Conservation (phyloP, 2,113 vertebrate species). For the Mionectes macconnelli region DNA sequence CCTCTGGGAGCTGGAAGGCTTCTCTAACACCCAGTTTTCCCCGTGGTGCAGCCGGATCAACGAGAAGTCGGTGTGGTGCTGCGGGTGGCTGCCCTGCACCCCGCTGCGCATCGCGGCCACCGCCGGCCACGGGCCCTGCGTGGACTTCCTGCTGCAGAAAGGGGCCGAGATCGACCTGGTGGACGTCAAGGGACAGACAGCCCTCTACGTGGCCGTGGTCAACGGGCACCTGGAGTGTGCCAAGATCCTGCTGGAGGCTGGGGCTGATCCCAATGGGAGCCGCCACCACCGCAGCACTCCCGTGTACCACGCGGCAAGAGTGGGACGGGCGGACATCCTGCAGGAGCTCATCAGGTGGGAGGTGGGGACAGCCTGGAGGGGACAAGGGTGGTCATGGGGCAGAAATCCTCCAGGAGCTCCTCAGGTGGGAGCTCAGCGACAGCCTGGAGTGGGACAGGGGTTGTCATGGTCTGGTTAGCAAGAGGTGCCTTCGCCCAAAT, state of each 20-base stretch:
- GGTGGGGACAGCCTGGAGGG: background rate
- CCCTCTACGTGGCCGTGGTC: conserved; percentile 90
- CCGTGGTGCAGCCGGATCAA: conserved; percentile 82
- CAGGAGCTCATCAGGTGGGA: conserved; percentile 88
- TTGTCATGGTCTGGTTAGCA: too few species aligned
- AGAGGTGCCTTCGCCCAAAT: too few species aligned
- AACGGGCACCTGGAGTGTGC: conserved; percentile 91
- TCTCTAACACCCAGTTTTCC: fast-evolving
- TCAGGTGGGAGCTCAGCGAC: too few species aligned
- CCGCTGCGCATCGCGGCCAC: conserved; percentile 90
- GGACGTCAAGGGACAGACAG: conserved; percentile 93
- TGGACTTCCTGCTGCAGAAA: conserved; percentile 84
- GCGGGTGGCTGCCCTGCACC: conserved; percentile 90
- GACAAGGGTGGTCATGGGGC: too few species aligned
- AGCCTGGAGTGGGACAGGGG: background rate
- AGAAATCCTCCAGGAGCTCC: too few species aligned
- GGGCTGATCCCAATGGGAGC: conserved; percentile 91
- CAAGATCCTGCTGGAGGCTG: conserved; percentile 86
- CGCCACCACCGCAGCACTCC: conserved; percentile 92
- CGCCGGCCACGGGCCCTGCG: conserved; percentile 85
- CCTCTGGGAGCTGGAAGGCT: background rate
- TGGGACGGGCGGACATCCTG: conserved; percentile 88
- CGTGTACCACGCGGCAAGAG: conserved; percentile 85
- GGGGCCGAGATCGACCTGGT: conserved; percentile 92
- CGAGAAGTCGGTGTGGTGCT: conserved; percentile 93